Evolutionary conservation across 1,140 invertebrate species (phyloP).

Genomic region (Hirudo medicinalis): DNA sequence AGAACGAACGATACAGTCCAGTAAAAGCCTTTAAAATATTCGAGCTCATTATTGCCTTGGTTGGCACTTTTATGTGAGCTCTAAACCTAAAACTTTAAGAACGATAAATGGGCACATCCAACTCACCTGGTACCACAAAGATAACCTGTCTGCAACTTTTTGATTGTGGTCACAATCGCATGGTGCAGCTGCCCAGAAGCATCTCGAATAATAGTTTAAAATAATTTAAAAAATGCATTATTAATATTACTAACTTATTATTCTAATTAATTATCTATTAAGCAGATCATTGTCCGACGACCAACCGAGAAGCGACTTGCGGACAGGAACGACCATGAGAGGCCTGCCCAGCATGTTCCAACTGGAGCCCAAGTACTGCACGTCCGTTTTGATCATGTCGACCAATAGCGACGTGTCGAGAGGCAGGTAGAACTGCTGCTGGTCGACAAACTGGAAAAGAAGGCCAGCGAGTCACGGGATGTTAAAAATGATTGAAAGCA

Average conservation of each 20-base stretch:
- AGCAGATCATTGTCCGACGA: background rate
- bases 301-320: slow-evolving; percentile 76
- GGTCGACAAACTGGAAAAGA: slow-evolving; percentile 52
- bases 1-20: slow-evolving; percentile 23
- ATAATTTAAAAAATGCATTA: too few relatives aligned
- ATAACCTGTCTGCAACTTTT: slow-evolving; percentile 94
- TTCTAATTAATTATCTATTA: too few relatives aligned
- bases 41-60: background rate
- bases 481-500: background rate
- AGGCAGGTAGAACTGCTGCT: slow-evolving; percentile 39
- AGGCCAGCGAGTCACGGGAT: background rate
- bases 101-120: background rate
- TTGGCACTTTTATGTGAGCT: background rate
- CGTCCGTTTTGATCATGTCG: slow-evolving; percentile 36
- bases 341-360: slow-evolving; percentile 46
- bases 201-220: too few relatives aligned
- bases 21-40: background rate
- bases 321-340: slow-evolving; percentile 40
- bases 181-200: slow-evolving; percentile 51
- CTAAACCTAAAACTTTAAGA: background rate
- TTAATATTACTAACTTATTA: too few relatives aligned
- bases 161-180: slow-evolving; percentile 90
- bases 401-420: slow-evolving; percentile 37
- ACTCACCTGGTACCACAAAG: slow-evolving; percentile 74
- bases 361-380: slow-evolving; percentile 35